Base-by-base conservation (phyloP, 2,113 vertebrate species). In the Takifugu flavidus region DNA sequence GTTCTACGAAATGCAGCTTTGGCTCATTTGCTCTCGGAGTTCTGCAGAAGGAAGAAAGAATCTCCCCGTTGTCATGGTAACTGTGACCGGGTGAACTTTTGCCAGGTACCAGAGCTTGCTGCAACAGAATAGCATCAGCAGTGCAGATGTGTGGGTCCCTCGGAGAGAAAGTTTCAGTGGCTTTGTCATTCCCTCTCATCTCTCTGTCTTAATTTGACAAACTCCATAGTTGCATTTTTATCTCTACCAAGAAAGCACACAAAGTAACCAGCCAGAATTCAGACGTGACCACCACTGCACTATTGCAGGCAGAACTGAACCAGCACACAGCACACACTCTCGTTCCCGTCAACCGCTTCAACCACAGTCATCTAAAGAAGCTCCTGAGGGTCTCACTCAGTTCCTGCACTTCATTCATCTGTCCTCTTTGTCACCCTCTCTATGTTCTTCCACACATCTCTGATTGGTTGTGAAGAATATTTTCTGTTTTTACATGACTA, bases 31-130 rank as follows among this genome's bases (percentile, higher is more conserved):
- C 45, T 15, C 4, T 6, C 45, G 6, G 13, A 47, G 47, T 46
- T 68, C 59, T 45, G 28, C 80, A 65, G 75, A 56, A 29, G 65
- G 62, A 77, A 61, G 61, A 66, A 70, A 67, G 65, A 77, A 75
- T 82, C 63, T 70, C 49, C 59, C 42, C 53, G 72, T 88, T 86
- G 69, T 85, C 77, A 85, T 86, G 82, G 77, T 60, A 88, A 89
- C 78, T 72, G 58, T 61, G 74, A 69, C 72, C 62, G 55, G 72
- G 74, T 72, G 73, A 87, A 88, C 84, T 85, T 87, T 81, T 82
- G 79, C 83, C 79, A 82, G 79, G 79, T 88, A 78, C 84, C 81
- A 76, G 70, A 64, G 78, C 79, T 85, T 49, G 66, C 73, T 78
- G 78, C 81, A 75, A 53, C 51, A 65, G 69, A 75, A 59, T 31